Evolutionary conservation across 1,140 invertebrate genomes (phyloP), one percentile per base, ranked within the genome.

Genomic region (Chrysomallon squamiferum): DNA sequence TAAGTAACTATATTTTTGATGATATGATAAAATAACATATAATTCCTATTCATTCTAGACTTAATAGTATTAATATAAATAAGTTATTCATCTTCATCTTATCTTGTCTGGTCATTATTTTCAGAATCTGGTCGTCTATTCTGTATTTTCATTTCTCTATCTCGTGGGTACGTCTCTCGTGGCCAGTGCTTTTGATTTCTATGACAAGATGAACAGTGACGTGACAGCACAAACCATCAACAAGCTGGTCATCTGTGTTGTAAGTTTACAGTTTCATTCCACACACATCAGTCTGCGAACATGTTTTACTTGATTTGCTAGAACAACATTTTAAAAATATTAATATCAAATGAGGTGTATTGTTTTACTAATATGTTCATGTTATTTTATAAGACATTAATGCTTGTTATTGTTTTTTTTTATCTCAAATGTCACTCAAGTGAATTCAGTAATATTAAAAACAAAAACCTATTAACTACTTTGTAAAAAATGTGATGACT

Each of bases 181-280:
- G 43, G 78, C 78, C 20, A 76, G 75, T 68, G 76, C 74, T 38
- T 74, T 80, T 69, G 78, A 77, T 54, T 78, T 75, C 43, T 76
- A 78, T 65, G 59, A 75, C 61, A 75, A 77, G 43, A 77, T 79
- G 74, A 66, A 65, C 41, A 74, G 61, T n/a, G 59, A 72, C 50
- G 71, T 79, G 9, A 66, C 71, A 3, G 30, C 62, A 38, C 59
- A 71, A 22, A 77, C 74, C 6, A 71, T 76, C 15, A 59, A 72
- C 20, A 73, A 78, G 50, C 73, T 80, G 4, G 59, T 78, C 25
- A 62, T 76, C 13, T 74, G 69, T 60, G 74, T 79, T 57, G 75
- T 77, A 72, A 65, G 73, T 68, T 9, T 25, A 20, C 11, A 22
- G 43, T 2, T 66, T n/a, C n/a, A n/a, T 41, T 58, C 15, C 50